Conservation (phyloP, 2,113 vertebrate species). For the Nanger granti region DNA sequence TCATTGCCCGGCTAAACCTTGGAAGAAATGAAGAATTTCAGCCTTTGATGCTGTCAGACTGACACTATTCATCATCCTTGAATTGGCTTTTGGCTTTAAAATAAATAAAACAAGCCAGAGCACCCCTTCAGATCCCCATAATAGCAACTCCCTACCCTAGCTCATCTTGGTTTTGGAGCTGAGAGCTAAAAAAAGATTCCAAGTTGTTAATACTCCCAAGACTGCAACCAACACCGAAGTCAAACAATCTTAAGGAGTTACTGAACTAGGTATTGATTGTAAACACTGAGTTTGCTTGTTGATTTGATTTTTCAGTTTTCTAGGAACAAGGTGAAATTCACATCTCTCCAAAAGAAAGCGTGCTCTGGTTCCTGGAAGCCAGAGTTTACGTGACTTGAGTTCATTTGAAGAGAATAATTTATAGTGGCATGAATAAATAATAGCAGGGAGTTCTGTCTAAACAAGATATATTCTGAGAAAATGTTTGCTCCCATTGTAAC, state of each 20-base stretch:
- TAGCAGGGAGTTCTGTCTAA: conserved; percentile 69
- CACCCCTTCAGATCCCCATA: conserved; percentile 13
- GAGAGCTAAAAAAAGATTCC: neutral
- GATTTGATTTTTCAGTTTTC: conserved; percentile 71
- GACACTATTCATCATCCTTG: conserved; percentile 25
- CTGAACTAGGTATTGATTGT: conserved; percentile 60
- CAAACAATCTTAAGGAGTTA: conserved; percentile 52
- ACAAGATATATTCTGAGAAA: conserved; percentile 65
- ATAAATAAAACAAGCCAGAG: conserved; percentile 46
- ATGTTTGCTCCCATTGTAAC: conserved; percentile 30
- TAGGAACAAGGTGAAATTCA: conserved; percentile 61
- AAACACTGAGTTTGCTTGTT: conserved; percentile 56
- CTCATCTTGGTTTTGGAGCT: neutral
- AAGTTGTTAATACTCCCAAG: conserved; percentile 41
- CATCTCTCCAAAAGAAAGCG: conserved; percentile 54
- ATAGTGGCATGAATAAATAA: conserved; percentile 77
- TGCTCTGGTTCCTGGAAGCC: conserved; percentile 65
- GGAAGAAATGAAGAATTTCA: conserved; percentile 52
- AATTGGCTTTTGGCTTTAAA: conserved; percentile 55
- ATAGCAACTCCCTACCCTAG: neutral
- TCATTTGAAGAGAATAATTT: conserved; percentile 75
- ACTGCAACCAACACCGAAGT: conserved; percentile 27
- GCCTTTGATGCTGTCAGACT: neutral
- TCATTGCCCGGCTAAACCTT: conserved; percentile 46
- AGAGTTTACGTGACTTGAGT: conserved; percentile 73